phyloP scores from a whole-genome alignment of 2,888 invertebrate species.

The Cheilosia pagana region DNA sequence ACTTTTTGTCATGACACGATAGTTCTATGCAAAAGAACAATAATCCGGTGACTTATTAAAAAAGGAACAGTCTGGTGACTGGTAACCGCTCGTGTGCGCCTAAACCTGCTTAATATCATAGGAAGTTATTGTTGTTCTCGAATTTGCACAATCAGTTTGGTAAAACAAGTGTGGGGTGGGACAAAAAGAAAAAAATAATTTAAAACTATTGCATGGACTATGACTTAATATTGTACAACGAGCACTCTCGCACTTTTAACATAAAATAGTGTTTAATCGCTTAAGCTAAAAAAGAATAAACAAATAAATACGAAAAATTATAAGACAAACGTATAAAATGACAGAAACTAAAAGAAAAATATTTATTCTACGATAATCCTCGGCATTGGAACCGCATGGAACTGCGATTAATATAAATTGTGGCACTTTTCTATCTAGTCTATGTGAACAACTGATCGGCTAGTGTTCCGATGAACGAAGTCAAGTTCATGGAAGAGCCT shows the following conservation, averaged over 20 bases:
- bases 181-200: background rate
- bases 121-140: constrained; percentile 12
- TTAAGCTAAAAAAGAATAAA: constrained; percentile 60
- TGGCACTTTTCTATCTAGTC: constrained; percentile 56
- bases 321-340: constrained; percentile 41
- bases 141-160: constrained; percentile 21
- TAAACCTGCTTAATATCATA: constrained; percentile 39
- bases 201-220: constrained; percentile 21
- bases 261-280: constrained; percentile 31
- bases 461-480: constrained; percentile 79
- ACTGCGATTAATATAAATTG: constrained; percentile 53
- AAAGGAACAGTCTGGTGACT: too few relatives aligned
- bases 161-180: constrained; percentile 14
- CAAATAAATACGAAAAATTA: constrained; percentile 42
- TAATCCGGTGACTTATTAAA: too few relatives aligned
- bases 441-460: constrained; percentile 68
- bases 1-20: too few relatives aligned
- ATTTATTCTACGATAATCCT: constrained; percentile 61
- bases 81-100: too few relatives aligned
- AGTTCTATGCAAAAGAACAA: too few relatives aligned
- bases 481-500: constrained; percentile 80
- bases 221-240: constrained; percentile 29
- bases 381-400: constrained; percentile 69
- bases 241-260: too few relatives aligned
- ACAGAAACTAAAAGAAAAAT: constrained; percentile 40